These are phyloP conservation scores for Helarctos malayanus DNA, from an alignment of 2,797 vertebrate species.

Conservation along the genomic window DNA sequence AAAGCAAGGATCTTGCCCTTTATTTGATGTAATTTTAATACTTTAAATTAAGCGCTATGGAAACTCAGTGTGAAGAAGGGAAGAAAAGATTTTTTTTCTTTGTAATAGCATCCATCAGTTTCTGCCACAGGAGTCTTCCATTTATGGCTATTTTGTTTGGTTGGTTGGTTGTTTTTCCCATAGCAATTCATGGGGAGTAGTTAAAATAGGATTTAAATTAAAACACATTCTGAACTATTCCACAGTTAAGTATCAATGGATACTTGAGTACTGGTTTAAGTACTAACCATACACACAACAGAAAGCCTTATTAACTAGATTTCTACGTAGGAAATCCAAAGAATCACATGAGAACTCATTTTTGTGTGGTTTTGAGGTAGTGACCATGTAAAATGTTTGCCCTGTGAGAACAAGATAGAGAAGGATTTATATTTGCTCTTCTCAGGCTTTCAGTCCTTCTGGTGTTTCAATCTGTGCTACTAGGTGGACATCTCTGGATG, in stretches of 20 bases:
- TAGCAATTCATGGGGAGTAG: not conserved
- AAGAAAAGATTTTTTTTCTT: not conserved
- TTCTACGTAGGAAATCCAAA: not conserved
- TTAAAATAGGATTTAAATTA: constrained; percentile 38
- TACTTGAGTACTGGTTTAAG: not conserved
- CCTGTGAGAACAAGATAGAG: not conserved
- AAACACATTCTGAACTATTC: not conserved
- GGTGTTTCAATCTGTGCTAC: not conserved
- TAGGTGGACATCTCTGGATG: not conserved
- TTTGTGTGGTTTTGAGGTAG: not conserved
- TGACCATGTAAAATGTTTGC: not conserved
- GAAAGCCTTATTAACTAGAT: not conserved
- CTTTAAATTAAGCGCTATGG: constrained; percentile 29
- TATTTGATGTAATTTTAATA: not conserved
- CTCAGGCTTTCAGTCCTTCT: not conserved
- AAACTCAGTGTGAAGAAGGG: not conserved
- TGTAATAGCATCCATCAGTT: not conserved
- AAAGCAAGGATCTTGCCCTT: not conserved
- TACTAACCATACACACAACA: not conserved
- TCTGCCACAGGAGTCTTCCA: not conserved
- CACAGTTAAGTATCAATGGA: not conserved
- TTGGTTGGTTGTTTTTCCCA: not conserved
- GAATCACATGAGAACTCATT: not conserved
- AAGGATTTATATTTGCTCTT: not conserved
- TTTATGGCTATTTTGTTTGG: not conserved